phyloP scores from a whole-genome alignment of 2,113 vertebrate genomes.

The Calyptommatus sinebrachiatus region DNA sequence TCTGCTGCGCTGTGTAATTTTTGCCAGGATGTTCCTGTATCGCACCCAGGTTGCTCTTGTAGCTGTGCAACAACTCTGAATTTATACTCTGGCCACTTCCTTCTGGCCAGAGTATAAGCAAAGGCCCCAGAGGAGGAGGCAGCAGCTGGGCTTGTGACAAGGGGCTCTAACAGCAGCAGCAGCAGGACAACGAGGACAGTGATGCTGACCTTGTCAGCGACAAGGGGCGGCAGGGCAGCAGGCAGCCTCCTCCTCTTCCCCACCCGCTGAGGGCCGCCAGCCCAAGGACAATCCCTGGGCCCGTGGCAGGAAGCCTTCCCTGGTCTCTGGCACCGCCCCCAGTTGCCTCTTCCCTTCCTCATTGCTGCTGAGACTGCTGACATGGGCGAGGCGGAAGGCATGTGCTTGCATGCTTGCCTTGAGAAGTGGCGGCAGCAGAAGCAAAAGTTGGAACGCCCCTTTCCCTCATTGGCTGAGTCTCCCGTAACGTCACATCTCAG shows the following conservation, averaged over 20 bases:
- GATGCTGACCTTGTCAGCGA: not conserved
- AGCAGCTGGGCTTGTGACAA: conserved; percentile 23
- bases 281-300: conserved; percentile 91
- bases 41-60: no score
- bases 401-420: not conserved
- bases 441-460: no score
- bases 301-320: conserved; percentile 71
- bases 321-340: conserved; percentile 25
- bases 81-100: not conserved
- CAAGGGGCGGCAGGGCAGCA: conserved; percentile 28
- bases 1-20: no score
- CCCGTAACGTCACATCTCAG: no score
- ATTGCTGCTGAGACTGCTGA: not conserved
- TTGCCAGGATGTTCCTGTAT: no score
- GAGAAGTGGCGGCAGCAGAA: no score
- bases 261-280: conserved; percentile 74
- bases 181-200: not conserved
- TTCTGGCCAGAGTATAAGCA: conserved; percentile 13
- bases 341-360: not conserved
- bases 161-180: conserved; percentile 3
- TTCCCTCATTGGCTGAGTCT: no score
- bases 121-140: not conserved
- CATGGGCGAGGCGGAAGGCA: not conserved
- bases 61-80: no score
- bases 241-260: no score